Conservation (phyloP, 2,113 vertebrate species). For the Eurypyga helias region DNA sequence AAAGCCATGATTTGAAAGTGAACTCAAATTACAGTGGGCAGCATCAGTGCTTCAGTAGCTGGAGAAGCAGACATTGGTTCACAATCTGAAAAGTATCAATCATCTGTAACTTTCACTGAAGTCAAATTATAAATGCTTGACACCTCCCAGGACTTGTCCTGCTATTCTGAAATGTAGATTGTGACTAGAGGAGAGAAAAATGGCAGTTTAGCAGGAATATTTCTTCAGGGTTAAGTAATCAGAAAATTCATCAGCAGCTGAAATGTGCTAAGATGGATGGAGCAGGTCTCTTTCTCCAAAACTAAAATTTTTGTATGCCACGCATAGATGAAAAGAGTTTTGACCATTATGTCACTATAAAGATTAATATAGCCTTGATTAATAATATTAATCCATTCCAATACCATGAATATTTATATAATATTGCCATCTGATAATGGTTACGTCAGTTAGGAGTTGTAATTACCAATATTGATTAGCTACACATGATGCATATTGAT, state of each 20-base stretch:
- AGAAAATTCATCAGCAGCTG: not conserved
- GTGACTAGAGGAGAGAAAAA: not conserved
- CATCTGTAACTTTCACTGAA: conserved; percentile 21
- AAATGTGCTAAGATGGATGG: not conserved
- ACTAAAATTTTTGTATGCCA: not conserved
- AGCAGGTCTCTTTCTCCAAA: not conserved
- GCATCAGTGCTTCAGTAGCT: not conserved
- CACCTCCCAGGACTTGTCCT: not conserved
- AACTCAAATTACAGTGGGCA: not conserved
- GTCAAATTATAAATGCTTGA: not conserved
- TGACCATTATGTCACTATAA: not conserved
- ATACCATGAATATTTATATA: not conserved
- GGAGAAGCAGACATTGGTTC: not conserved
- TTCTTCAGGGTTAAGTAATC: not conserved
- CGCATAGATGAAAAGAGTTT: not conserved
- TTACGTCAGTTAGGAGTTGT: not conserved
- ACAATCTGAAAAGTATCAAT: not conserved
- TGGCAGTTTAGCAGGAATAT: not conserved
- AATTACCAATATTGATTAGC: not conserved
- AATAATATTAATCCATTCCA: not conserved
- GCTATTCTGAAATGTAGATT: not conserved
- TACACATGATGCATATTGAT: not conserved
- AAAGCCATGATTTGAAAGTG: not conserved
- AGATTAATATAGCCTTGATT: conserved; percentile 5
- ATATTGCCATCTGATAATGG: not conserved